phyloP scores from a whole-genome alignment of 92 coral and sea anemone genomes.

The Galaxea fascicularis region DNA sequence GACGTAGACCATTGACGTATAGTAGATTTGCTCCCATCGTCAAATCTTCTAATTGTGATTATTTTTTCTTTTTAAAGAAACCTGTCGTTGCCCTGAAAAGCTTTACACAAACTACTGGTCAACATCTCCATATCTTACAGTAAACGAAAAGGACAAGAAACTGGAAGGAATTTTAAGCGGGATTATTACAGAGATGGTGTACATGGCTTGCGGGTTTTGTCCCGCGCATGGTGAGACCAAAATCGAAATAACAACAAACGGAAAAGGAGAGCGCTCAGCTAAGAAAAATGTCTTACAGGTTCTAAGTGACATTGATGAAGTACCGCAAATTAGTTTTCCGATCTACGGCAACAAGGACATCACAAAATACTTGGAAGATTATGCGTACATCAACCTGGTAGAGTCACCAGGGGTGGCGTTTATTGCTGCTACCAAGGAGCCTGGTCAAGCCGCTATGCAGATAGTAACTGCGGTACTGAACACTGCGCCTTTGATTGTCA shows the following conservation, averaged over 20 bases:
- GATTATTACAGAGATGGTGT: slow-evolving; percentile 46
- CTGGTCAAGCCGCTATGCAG: slow-evolving; percentile 34
- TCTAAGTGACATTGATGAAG: slow-evolving; percentile 61
- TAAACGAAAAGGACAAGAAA: slow-evolving; percentile 8
- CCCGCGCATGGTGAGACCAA: slow-evolving; percentile 70
- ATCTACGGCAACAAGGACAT: slow-evolving; percentile 75
- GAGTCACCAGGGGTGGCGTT: slow-evolving; percentile 87
- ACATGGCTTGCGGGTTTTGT: slow-evolving; percentile 77
- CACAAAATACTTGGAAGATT: slow-evolving; percentile 69
- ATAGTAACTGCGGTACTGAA: slow-evolving; percentile 44
- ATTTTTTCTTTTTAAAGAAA: slow-evolving; percentile 38
- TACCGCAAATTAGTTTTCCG: slow-evolving; percentile 81
- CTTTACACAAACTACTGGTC: slow-evolving; percentile 81
- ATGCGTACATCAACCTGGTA: slow-evolving; percentile 71
- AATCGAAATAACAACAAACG: slow-evolving; percentile 44
- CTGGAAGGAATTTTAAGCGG: slow-evolving; percentile 72
- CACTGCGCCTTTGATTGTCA: slow-evolving; percentile 68
- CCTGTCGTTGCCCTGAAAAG: slow-evolving; percentile 79
- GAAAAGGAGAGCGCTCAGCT: slow-evolving; percentile 37
- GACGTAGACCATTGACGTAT: no score
- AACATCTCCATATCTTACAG: slow-evolving; percentile 74
- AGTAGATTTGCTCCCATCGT: background rate
- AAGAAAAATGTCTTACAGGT: slow-evolving; percentile 58
- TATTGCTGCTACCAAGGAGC: slow-evolving; percentile 64
- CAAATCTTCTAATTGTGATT: background rate